phyloP scores from a whole-genome alignment of 2,888 invertebrate genomes.

The Cacoxenus indagator region DNA sequence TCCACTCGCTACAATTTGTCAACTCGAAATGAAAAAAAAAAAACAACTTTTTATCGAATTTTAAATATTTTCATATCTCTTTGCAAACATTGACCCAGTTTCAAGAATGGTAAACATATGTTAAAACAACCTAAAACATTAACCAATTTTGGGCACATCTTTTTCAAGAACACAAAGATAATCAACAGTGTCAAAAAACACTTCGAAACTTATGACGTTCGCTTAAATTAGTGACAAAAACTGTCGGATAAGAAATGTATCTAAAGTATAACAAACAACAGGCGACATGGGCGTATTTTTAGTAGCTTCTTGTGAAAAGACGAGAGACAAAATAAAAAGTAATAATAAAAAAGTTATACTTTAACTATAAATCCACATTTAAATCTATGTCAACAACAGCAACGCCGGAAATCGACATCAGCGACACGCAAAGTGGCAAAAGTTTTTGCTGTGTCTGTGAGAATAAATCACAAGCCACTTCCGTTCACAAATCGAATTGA shows the following conservation, averaged over 20 bases:
- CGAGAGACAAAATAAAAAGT: no score
- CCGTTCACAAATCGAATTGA: conserved; percentile 5
- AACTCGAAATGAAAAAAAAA: background rate
- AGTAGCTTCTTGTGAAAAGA: background rate
- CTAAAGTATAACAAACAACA: background rate
- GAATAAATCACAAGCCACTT: conserved; percentile 17
- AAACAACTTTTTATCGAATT: background rate
- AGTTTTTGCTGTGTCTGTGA: conserved; percentile 4
- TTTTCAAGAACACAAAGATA: background rate
- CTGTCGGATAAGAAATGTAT: background rate
- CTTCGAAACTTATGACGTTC: background rate
- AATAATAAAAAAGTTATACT: background rate
- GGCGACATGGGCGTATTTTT: background rate
- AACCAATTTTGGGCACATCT: conserved; percentile 12
- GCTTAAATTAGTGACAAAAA: background rate
- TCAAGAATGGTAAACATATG: conserved; percentile 20
- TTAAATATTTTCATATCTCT: background rate
- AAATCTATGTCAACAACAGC: conserved; percentile 5
- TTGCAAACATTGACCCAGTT: conserved; percentile 24
- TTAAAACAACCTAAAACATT: background rate
- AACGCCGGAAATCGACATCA: conserved; percentile 20
- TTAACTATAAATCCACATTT: background rate
- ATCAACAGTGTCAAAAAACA: conserved; percentile 4
- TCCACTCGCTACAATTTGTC: no score
- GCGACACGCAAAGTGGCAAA: conserved; percentile 11